These are phyloP conservation scores for Agrochola litura DNA, from an alignment of 2,888 invertebrate genomes.

Conservation along the genomic window DNA sequence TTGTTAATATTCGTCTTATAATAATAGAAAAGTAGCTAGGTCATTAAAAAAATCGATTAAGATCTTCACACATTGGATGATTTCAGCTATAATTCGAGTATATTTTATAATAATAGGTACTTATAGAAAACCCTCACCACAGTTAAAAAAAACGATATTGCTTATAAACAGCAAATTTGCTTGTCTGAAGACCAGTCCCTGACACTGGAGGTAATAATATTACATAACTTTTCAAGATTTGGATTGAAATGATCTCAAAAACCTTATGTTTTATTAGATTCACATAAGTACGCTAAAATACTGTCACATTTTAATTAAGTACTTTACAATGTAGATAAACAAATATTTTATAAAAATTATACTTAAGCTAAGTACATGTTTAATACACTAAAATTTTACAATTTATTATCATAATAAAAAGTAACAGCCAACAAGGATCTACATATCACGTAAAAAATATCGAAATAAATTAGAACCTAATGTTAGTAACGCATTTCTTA, in stretches of 20 bases:
- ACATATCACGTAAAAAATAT: constrained; percentile 19
- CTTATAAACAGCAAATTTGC: background rate
- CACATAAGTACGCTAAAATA: constrained; percentile 46
- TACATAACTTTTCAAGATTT: background rate
- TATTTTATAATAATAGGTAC: constrained; percentile 13
- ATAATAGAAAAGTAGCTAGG: background rate
- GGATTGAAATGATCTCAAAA: background rate
- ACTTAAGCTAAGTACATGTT: constrained; percentile 4
- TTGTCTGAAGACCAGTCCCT: background rate
- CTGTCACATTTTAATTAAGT: constrained; percentile 53
- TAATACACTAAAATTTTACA: constrained; percentile 34
- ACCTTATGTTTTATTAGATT: background rate
- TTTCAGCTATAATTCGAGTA: constrained; percentile 41
- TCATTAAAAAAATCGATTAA: constrained; percentile 8
- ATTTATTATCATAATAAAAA: constrained; percentile 19
- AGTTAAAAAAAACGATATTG: background rate
- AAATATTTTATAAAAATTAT: constrained; percentile 1
- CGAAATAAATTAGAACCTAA: constrained; percentile 23
- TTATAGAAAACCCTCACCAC: constrained; percentile 24
- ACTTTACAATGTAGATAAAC: constrained; percentile 22
- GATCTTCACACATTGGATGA: constrained; percentile 41
- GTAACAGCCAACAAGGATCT: constrained; percentile 17
- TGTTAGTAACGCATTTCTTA: constrained; percentile 20
- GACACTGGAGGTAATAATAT: background rate
- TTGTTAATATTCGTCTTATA: constrained; percentile 2